A percentile compares a stretch with the other conserved stretches of the same genome.
Evolutionary conservation across 2,113 vertebrate genomes (phyloP).

Genomic region (Toxostoma redivivum): DNA sequence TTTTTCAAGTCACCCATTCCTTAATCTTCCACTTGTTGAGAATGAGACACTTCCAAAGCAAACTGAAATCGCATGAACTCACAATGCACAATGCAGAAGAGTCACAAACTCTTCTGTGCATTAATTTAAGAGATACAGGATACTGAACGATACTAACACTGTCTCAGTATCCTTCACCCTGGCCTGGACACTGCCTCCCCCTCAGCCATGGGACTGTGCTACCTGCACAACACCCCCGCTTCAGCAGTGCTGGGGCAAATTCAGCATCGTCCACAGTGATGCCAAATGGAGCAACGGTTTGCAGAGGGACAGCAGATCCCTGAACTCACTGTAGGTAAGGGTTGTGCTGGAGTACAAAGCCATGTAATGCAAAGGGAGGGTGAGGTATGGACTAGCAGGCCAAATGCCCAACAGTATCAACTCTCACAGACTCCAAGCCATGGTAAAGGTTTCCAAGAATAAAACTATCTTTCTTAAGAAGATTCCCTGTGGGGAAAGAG

Average conservation of each 20-base stretch:
- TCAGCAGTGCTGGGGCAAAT: not conserved
- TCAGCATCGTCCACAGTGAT: not conserved
- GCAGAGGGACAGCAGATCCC: not conserved
- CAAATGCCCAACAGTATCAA: not conserved
- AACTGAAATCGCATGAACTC: fast-evolving
- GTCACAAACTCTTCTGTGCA: fast-evolving
- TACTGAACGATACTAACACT: not conserved
- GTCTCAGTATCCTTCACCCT: not conserved
- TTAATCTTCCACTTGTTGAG: not conserved
- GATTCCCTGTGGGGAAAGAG: not conserved
- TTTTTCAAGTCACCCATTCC: not conserved
- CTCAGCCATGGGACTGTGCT: fast-evolving
- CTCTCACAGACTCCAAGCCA: not conserved
- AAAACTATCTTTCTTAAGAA: not conserved
- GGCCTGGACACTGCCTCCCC: not conserved
- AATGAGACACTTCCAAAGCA: not conserved
- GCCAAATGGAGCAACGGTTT: not conserved
- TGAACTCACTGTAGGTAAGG: not conserved
- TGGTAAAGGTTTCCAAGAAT: not conserved
- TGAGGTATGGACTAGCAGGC: not conserved
- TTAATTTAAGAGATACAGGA: not conserved
- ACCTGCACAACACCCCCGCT: not conserved
- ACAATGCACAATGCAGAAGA: not conserved
- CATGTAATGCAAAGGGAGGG: not conserved
- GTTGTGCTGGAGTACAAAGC: not conserved